Conservation (phyloP, 2,113 vertebrate genomes). For the Chloroceryle aenea region DNA sequence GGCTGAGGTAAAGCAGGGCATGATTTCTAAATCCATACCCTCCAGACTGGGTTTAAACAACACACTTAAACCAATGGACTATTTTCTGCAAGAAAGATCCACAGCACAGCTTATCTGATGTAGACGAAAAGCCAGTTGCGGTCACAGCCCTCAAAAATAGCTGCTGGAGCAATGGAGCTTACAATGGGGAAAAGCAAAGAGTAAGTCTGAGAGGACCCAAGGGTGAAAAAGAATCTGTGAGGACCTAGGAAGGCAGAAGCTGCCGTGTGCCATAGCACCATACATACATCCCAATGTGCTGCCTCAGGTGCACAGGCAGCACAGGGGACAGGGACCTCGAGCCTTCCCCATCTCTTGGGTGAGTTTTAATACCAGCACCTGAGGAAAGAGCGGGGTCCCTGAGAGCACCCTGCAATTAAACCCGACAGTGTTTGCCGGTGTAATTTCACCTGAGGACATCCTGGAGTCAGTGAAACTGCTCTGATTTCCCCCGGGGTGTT, state of each 20-base stretch:
- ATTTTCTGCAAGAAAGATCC: background rate
- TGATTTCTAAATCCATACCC: background rate
- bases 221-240: background rate
- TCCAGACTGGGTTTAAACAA: background rate
- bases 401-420: background rate
- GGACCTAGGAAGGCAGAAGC: background rate
- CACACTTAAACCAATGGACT: background rate
- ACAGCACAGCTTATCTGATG: rapidly evolving
- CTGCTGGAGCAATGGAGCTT: background rate
- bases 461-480: rapidly evolving
- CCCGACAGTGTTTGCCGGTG: rapidly evolving
- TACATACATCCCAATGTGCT: rapidly evolving
- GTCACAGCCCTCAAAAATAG: background rate
- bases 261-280: background rate
- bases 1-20: background rate
- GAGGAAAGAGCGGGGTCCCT: background rate
- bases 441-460: background rate
- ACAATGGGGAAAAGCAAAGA: background rate
- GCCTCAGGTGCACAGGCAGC: background rate
- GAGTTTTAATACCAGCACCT: background rate
- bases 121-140: background rate
- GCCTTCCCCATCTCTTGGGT: background rate
- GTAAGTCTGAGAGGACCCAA: background rate
- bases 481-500: background rate
- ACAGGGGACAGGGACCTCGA: background rate